A percentile compares a stretch with the other conserved stretches of the same genome.
Evolutionary conservation across 2,113 vertebrate species (phyloP).

Genomic region (Dryoscopus gambensis): DNA sequence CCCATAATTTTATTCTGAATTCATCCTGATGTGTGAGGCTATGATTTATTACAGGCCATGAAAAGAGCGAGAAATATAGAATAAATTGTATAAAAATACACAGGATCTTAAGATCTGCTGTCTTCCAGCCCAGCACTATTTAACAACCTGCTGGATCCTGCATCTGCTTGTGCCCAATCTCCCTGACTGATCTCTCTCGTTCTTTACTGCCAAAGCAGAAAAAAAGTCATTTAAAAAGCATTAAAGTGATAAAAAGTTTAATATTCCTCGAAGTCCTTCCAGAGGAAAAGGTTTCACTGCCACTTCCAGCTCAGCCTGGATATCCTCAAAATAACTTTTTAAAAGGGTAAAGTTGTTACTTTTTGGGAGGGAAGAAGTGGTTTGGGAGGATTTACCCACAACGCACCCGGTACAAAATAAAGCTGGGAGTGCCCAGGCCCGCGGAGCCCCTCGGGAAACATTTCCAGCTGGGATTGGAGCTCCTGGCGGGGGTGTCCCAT

Average conservation of each 20-base stretch:
- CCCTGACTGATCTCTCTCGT: not conserved
- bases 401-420: fast-evolving
- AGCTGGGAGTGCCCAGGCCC: not conserved
- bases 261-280: not conserved
- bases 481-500: not conserved
- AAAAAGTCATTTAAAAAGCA: not conserved
- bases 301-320: not conserved
- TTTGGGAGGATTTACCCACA: not conserved
- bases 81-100: not conserved
- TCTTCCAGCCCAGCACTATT: not conserved
- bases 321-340: not conserved
- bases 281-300: not conserved
- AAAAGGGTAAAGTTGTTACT: not conserved
- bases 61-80: not conserved
- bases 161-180: not conserved
- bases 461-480: not conserved
- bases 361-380: not conserved
- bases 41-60: not conserved
- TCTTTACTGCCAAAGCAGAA: not conserved
- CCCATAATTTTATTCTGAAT: not conserved
- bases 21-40: not conserved
- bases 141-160: not conserved
- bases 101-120: not conserved
- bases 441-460: not conserved
- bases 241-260: not conserved